Evolutionary conservation across 2,797 vertebrate genomes (phyloP), one percentile per base, ranked within the genome.

Genomic region (Novumbra hubbsi): DNA sequence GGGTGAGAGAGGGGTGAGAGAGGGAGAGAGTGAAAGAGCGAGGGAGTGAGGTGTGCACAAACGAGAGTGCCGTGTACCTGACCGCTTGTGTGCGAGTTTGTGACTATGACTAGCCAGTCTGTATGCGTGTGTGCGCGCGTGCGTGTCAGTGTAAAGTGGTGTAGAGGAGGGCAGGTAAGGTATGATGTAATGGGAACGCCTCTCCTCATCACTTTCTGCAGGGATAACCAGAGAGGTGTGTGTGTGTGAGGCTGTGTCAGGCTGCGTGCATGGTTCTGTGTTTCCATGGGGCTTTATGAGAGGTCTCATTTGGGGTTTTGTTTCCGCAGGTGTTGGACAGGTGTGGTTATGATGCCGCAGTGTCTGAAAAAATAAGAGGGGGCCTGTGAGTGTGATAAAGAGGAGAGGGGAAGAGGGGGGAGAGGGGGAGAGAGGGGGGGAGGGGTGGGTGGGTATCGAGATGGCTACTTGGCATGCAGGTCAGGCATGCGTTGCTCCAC

Each of bases 401-500:
- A 63, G 49, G 68, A 55, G 52, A 73, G 41, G 41, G 1, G 71
- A 11, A 70, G 65, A 77, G 74, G 57, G 49, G 68, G 48, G 71
- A 74, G 78, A 74, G 76, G 78, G 68, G 50, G 80, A 75, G 73
- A 45, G 73, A 77, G 76, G 30, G 76, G 50, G 68, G 48, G 68
- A 65, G 85, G 45, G 63, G 76, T 45, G 70, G 74, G 82, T 72
- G 90, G 83, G 89, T 84, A 85, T 80, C 82, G 89, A 87, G 86
- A 90, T 87, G 88, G 84, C 92, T 91, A 84, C 89, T 92, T 90
- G 87, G 80, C 87, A 91, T 93, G 90, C 90, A 76, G 90, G 91
- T 92, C 90, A 90, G 84, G 73, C 82, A 38, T 69, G 69, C 74
- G 0, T 52, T 63, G 45, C 3, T 71, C 69, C 78, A 34, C 64